phyloP scores from a whole-genome alignment of 2,888 invertebrate genomes.

The Acleris cristana region DNA sequence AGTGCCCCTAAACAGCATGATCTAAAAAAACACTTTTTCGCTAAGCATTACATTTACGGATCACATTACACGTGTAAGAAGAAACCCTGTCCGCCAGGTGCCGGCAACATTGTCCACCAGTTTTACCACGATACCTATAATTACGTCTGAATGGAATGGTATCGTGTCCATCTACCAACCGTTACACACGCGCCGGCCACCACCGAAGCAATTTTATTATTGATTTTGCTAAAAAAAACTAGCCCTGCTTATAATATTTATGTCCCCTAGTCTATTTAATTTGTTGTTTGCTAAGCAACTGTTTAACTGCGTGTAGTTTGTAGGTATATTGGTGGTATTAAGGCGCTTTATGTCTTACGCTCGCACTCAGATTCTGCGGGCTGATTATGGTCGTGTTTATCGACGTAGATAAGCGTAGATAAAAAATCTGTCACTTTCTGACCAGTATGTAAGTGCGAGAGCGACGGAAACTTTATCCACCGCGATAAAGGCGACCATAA shows the following conservation, averaged over 20 bases:
- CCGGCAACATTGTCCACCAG: constrained; percentile 52
- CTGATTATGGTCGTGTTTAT: too few relatives aligned
- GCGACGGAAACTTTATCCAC: too few relatives aligned
- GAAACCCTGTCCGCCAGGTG: constrained; percentile 38
- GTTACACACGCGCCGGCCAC: constrained; percentile 67
- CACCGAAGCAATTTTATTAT: constrained; percentile 65
- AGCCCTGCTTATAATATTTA: constrained; percentile 48
- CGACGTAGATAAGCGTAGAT: too few relatives aligned
- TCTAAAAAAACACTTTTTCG: background rate
- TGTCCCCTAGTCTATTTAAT: background rate
- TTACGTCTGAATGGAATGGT: constrained; percentile 60
- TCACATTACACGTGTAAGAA: background rate
- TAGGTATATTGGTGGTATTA: too few relatives aligned
- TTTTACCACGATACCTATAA: constrained; percentile 81
- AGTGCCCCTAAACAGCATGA: too few relatives aligned
- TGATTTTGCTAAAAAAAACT: constrained; percentile 71
- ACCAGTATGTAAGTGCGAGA: too few relatives aligned
- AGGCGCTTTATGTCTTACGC: too few relatives aligned
- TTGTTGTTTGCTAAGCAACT: too few relatives aligned
- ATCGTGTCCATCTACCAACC: constrained; percentile 74
- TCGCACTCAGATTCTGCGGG: too few relatives aligned
- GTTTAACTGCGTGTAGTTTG: too few relatives aligned
- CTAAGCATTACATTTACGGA: background rate
- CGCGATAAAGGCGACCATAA: too few relatives aligned
- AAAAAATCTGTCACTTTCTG: too few relatives aligned